A percentile compares a stretch with the other conserved stretches of the same genome.
phyloP scores from a whole-genome alignment of 2,888 invertebrate species.

The Myathropa florea region DNA sequence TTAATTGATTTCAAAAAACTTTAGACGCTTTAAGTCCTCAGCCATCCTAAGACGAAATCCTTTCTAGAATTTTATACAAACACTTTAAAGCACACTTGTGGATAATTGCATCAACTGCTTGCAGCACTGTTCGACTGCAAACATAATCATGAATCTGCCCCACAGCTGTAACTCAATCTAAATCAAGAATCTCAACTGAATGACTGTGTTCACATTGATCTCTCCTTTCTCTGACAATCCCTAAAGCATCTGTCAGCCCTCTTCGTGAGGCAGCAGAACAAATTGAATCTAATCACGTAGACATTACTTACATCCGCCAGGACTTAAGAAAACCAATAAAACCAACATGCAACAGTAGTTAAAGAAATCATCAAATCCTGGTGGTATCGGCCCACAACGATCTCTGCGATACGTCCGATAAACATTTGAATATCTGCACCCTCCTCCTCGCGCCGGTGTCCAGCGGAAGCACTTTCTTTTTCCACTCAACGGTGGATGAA shows the following conservation, averaged over 20 bases:
- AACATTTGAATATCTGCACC: conserved; percentile 53
- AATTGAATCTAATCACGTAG: conserved; percentile 53
- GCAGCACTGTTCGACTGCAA: neutral
- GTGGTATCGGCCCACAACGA: conserved; percentile 28
- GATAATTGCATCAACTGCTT: neutral
- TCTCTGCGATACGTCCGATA: conserved; percentile 56
- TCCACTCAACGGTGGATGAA: conserved; percentile 29
- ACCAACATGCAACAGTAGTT: neutral
- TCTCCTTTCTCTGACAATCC: neutral
- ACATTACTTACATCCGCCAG: conserved; percentile 42
- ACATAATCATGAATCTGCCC: neutral
- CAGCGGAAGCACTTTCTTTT: conserved; percentile 59
- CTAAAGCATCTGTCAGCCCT: neutral
- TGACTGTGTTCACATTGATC: neutral
- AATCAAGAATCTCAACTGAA: neutral
- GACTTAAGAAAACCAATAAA: conserved; percentile 28
- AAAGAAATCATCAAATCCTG: conserved; percentile 10
- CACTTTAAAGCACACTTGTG: neutral
- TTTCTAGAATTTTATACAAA: too few species aligned
- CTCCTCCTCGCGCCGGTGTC: neutral
- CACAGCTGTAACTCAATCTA: neutral
- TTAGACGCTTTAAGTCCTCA: too few species aligned
- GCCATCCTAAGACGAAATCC: too few species aligned
- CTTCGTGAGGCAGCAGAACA: conserved; percentile 6
- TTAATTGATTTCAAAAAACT: too few species aligned